phyloP scores from a whole-genome alignment of 2,113 vertebrate species.

The Paralichthys olivaceus region DNA sequence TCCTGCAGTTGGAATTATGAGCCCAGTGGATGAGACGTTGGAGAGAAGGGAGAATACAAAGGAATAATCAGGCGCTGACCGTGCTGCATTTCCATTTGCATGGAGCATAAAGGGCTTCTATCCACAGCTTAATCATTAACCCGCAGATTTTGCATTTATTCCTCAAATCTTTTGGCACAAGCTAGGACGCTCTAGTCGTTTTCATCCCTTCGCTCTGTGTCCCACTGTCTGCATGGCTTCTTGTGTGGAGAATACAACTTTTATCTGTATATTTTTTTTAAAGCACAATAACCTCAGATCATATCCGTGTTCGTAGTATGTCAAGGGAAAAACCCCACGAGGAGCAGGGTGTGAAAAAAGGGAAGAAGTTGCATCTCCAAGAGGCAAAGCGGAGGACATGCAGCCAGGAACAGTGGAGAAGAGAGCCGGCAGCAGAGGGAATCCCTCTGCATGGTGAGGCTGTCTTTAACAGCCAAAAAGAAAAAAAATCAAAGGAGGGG shows the following conservation, averaged over 20 bases:
- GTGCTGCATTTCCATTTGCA: constrained; percentile 66
- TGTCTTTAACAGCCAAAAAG: constrained; percentile 88
- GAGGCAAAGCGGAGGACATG: constrained; percentile 80
- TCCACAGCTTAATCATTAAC: constrained; percentile 75
- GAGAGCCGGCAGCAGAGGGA: constrained; percentile 83
- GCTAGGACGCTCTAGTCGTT: constrained; percentile 14
- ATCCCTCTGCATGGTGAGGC: constrained; percentile 91
- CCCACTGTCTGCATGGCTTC: not conserved
- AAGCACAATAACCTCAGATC: constrained; percentile 37
- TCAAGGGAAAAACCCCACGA: constrained; percentile 49
- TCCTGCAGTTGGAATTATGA: constrained; percentile 40
- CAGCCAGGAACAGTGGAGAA: constrained; percentile 77
- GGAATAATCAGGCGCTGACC: constrained; percentile 58
- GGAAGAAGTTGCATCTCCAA: constrained; percentile 84
- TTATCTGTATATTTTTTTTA: not conserved
- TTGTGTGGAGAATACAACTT: not conserved
- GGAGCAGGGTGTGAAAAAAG: constrained; percentile 71
- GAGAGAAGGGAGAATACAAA: constrained; percentile 51
- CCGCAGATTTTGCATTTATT: constrained; percentile 32
- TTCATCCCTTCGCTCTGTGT: constrained; percentile 16
- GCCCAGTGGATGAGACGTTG: constrained; percentile 19
- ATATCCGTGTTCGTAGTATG: constrained; percentile 40
- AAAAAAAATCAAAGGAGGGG: constrained; percentile 27
- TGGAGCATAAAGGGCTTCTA: constrained; percentile 69
- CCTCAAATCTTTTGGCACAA: constrained; percentile 28